phyloP scores from a whole-genome alignment of 2,113 vertebrate species.

The Rynchops niger region DNA sequence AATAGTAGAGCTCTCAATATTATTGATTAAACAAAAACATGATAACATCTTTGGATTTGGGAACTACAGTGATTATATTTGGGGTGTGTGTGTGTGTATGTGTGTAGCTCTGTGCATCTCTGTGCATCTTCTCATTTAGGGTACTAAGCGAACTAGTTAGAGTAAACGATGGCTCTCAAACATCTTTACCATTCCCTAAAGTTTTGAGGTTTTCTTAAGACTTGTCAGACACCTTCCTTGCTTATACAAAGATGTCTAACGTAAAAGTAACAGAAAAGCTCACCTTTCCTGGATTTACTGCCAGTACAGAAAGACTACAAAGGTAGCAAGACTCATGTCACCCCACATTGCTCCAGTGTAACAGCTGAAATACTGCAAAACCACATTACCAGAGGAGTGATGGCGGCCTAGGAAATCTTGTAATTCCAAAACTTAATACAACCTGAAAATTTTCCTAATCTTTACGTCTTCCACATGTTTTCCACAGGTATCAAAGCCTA shows the following conservation, averaged over 20 bases:
- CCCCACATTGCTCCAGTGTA: background rate
- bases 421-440: accelerated
- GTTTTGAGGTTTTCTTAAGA: background rate
- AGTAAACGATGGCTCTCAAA: background rate
- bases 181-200: accelerated
- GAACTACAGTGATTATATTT: background rate
- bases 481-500: background rate
- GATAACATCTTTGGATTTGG: background rate
- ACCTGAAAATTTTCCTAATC: background rate
- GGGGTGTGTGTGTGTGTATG: background rate
- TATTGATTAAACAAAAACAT: background rate
- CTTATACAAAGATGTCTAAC: background rate
- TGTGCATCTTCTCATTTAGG: background rate
- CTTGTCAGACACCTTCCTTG: background rate
- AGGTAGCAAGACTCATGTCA: background rate
- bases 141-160: background rate
- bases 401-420: background rate
- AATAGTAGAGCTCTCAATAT: background rate
- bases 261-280: background rate
- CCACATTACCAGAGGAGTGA: no score
- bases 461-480: accelerated
- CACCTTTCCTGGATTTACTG: background rate
- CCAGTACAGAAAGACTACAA: background rate
- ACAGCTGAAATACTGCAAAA: background rate
- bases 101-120: no score